Percentiles rank a stretch among this genome's conserved stretches.
Evolutionary conservation across 1,140 invertebrate genomes (phyloP).

Genomic region (Lasioglossum baleicum): DNA sequence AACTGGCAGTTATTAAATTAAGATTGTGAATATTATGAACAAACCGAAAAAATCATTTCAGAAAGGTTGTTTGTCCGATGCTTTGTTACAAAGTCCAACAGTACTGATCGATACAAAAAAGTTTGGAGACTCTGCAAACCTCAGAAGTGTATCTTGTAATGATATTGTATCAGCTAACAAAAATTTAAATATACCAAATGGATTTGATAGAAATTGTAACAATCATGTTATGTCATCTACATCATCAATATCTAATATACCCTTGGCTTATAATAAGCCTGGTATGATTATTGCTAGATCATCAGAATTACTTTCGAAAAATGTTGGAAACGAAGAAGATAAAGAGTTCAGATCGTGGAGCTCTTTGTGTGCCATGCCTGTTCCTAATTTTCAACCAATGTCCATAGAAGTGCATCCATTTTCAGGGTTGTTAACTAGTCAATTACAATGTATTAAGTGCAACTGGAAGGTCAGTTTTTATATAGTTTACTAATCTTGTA

Average conservation of each 20-base stretch:
- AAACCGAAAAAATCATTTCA: constrained; percentile 59
- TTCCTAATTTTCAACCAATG: constrained; percentile 58
- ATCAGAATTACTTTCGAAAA: constrained; percentile 69
- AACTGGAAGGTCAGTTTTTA: constrained; percentile 83
- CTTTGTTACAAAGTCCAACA: constrained; percentile 75
- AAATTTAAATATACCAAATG: constrained; percentile 49
- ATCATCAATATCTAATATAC: constrained; percentile 67
- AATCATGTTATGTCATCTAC: constrained; percentile 65
- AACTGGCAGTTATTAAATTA: not conserved
- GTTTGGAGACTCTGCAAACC: constrained; percentile 63
- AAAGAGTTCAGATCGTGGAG: constrained; percentile 69
- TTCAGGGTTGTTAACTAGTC: constrained; percentile 90
- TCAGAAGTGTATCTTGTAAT: constrained; percentile 77
- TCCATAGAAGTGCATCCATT: constrained; percentile 83
- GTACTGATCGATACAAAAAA: constrained; percentile 66
- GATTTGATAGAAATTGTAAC: constrained; percentile 67
- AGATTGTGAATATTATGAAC: not conserved
- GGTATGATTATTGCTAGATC: constrained; percentile 77
- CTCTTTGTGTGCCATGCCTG: constrained; percentile 72
- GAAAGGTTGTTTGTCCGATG: constrained; percentile 87
- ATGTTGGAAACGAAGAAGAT: constrained; percentile 31
- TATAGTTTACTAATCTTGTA: not conserved
- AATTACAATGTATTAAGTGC: constrained; percentile 90
- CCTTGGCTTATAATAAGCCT: constrained; percentile 64
- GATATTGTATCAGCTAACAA: constrained; percentile 70